A percentile compares a stretch with the other conserved stretches of the same genome.
Conservation (phyloP, 2,888 invertebrate genomes). For the Phyto melanocephala region DNA sequence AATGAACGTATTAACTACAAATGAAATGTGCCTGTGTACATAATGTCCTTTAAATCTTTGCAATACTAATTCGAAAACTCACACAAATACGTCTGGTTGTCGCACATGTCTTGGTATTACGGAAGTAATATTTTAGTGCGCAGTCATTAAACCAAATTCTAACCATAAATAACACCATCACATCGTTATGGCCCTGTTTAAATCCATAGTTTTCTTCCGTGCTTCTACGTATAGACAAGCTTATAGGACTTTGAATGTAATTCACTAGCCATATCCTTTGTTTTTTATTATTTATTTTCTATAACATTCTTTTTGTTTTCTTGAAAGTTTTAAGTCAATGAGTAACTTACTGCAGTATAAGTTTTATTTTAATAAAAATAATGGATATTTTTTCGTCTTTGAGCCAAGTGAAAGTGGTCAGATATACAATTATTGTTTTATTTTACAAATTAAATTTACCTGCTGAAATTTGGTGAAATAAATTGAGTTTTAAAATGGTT, state of each 20-base stretch:
- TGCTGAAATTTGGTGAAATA: no score
- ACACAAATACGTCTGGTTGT: conserved; percentile 34
- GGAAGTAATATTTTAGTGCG: conserved; percentile 67
- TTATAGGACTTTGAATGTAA: conserved; percentile 48
- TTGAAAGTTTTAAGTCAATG: conserved; percentile 28
- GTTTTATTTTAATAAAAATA: conserved; percentile 12
- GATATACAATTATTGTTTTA: no score
- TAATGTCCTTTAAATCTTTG: conserved; percentile 12
- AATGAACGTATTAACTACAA: conserved; percentile 7
- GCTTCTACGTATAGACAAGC: not conserved
- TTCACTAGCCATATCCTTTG: conserved; percentile 35
- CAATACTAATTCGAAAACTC: conserved; percentile 4
- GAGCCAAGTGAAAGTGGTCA: conserved; percentile 47
- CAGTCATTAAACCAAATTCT: conserved; percentile 76
- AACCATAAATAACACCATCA: conserved; percentile 72
- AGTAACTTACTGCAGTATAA: conserved; percentile 36
- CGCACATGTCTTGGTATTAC: conserved; percentile 63
- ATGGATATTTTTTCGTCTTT: not conserved
- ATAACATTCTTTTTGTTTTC: not conserved
- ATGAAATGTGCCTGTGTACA: not conserved
- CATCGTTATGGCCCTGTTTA: conserved; percentile 55
- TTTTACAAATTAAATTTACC: no score
- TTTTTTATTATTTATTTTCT: not conserved
- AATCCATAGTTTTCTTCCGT: not conserved
- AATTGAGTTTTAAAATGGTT: no score